Base-by-base conservation (phyloP, 1,140 invertebrate genomes). In the Drosophila melanica region DNA sequence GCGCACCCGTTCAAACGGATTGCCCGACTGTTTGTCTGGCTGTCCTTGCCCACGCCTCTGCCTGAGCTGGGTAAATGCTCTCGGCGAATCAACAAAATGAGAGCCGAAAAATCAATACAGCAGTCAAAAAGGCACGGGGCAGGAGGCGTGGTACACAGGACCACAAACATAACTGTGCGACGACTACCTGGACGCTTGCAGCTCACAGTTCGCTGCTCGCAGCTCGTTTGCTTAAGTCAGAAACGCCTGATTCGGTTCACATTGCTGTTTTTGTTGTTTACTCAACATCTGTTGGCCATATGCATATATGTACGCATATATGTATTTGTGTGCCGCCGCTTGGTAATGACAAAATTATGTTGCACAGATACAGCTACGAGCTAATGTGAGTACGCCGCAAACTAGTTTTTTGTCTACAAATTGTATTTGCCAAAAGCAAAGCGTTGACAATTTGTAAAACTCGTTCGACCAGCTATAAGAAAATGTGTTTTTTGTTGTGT, bases 301-400 rank as follows among this genome's bases (percentile, higher is more conserved):
- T 89, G 84, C 80, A 89, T 79, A 75, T 45, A 10, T 39, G 18
- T 42, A 42, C 23, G 18, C 35, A 12, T 14, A 10, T 70, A 35
- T 66, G 50, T 42, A 37, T 68, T 23, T 63, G 53, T 58, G 47
- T 78, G 65, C 37, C 48, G 59, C 58, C 60, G 37, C 44, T 58
- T 66, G 78, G 79, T 89, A 89, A 89, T 89, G 84, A 89, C 84
- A 89, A 89, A 89, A 89, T 89, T 89, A 90, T 89, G 84, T 89
- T 87, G 84, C 79, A 55, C 58, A 48, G 48, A 37, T 20, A 59
- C 37, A 65, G 50, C 63, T 45, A 6, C 18, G 41, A 60, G 44
- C 35, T 45, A 48, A 62, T n/a, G 44, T 59, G 67, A 42, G 63
- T 54, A 77, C 20, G 8, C 65, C 71, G 76, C 74, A 89, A 90